These are phyloP conservation scores for Agriopis marginaria DNA, from an alignment of 2,888 invertebrate genomes.

Conservation along the genomic window DNA sequence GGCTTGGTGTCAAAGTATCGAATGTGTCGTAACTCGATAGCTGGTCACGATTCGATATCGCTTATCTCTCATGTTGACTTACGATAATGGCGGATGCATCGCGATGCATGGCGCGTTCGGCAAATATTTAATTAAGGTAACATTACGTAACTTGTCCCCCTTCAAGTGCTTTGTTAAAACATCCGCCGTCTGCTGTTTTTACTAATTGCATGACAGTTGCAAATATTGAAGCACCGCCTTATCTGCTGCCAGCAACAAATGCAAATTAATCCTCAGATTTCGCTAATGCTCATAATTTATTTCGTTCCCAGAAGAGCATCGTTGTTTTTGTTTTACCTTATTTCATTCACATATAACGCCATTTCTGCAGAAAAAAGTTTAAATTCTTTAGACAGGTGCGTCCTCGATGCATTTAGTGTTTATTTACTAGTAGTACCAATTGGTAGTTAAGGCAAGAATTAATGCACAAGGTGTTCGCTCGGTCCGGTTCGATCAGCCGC, in stretches of 20 bases:
- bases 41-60: conserved; percentile 75
- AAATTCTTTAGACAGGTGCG: conserved; percentile 27
- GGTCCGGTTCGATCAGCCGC: conserved; percentile 32
- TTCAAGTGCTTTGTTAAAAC: conserved; percentile 35
- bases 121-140: conserved; percentile 71
- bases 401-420: conserved; percentile 15
- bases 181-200: conserved; percentile 37
- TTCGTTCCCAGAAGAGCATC: conserved; percentile 8
- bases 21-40: conserved; percentile 77
- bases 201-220: conserved; percentile 28
- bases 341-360: conserved; percentile 5
- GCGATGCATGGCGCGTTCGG: conserved; percentile 73
- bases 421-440: conserved; percentile 19
- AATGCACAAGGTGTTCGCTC: conserved; percentile 37
- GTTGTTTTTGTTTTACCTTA: conserved; percentile 9
- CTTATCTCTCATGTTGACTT: conserved; percentile 73
- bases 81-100: conserved; percentile 72
- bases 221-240: conserved; percentile 22
- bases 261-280: conserved; percentile 33
- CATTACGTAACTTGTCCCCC: conserved; percentile 47
- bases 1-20: conserved; percentile 75
- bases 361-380: conserved; percentile 15
- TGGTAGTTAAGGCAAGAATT: conserved; percentile 21
- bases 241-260: conserved; percentile 24
- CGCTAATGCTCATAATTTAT: conserved; percentile 23